Conservation (phyloP, 2,113 vertebrate genomes). For the Myrmecobius fasciatus region DNA sequence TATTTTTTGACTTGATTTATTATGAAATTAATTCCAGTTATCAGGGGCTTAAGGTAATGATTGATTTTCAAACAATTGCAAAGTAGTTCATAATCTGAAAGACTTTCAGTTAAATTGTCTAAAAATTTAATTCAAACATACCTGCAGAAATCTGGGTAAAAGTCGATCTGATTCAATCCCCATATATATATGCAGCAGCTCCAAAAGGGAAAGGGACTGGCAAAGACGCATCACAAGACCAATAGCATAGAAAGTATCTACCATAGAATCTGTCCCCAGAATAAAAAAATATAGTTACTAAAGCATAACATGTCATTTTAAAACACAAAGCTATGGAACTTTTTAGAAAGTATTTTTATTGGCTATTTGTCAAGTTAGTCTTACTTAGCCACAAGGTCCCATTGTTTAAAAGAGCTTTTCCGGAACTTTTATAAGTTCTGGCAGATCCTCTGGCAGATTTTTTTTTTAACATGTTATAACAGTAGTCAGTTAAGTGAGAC, state of each 20-base stretch:
- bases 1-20: background rate
- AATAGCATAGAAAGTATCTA: constrained; percentile 93
- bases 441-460: background rate
- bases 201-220: constrained; percentile 91
- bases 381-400: background rate
- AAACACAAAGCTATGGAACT: background rate
- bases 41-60: background rate
- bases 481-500: background rate
- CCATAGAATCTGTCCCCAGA: constrained; percentile 86
- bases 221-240: constrained; percentile 93
- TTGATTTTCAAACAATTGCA: background rate
- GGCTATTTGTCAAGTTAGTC: background rate
- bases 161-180: constrained; percentile 89
- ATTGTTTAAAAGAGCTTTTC: background rate
- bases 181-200: constrained; percentile 91
- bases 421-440: background rate
- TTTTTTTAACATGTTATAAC: background rate
- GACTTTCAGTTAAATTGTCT: background rate
- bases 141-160: constrained; percentile 91
- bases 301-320: background rate
- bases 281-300: constrained; percentile 45
- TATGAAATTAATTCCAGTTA: background rate
- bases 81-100: background rate
- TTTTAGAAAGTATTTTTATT: constrained; percentile 6
- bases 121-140: constrained; percentile 65